Evolutionary conservation across 1,140 invertebrate species (phyloP), one percentile per base, ranked within the genome.

Genomic region (Holotrichia oblita): DNA sequence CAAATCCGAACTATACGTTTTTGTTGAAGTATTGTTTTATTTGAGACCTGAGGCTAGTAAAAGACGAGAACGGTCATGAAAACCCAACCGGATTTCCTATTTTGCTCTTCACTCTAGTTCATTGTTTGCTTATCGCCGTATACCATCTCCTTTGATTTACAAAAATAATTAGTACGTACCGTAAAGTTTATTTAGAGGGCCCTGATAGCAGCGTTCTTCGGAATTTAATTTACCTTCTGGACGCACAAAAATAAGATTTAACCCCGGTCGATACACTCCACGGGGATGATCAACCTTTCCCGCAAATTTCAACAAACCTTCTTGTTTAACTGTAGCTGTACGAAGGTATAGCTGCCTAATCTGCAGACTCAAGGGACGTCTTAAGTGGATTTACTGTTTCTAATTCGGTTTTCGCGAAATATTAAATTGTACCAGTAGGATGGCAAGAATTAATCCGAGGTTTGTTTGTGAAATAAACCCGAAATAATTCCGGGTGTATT

Each of bases 171-270:
- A 55, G 14, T 55, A 55, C 48, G 17, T n/a, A 55, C 4, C 48
- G 14, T 3, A 6, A 55, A 17, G 48, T 14, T 55, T 14, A 55
- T 55, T n/a, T 55, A 17, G 48, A 6, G 48, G 17, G 17, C 48
- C 17, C 3, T 55, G 48, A 55, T 55, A 55, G 48, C 48, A 12
- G 48, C 14, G 48, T 55, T 17, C 17, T 14, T 6, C 17, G 14
- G 14, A 55, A 55, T 55, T 55, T 55, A 55, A 55, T 55, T 55
- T 55, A 55, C 17, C 48, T 55, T 55, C 14, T 55, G 42, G 48
- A 14, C 48, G 14, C 48, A 55, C 14, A 55, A 55, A 55, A n/a
- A n/a, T 55, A 55, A 14, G 12, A 55, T 34, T n/a, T 14, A 55
- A 55, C 9, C 14, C 48, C 48, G 48, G 14, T 55, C 48, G 48